These are phyloP conservation scores for Emmelina monodactyla DNA, from an alignment of 2,888 invertebrate species.

Conservation along the genomic window DNA sequence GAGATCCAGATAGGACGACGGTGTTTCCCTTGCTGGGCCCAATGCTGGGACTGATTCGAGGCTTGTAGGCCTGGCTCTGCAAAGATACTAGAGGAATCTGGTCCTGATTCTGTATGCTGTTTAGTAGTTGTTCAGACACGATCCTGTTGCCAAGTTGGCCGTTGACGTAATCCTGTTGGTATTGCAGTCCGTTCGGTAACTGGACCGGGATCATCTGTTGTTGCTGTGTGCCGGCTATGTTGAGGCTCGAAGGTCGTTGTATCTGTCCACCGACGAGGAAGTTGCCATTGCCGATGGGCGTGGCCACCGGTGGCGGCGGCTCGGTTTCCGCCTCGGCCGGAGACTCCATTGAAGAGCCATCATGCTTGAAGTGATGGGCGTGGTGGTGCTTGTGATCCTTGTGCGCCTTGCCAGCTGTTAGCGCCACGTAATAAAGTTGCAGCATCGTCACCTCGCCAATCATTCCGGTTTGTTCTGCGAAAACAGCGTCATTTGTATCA, in stretches of 20 bases:
- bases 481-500: background rate
- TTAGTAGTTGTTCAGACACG: constrained; percentile 64
- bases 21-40: constrained; percentile 30
- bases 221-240: constrained; percentile 43
- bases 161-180: constrained; percentile 67
- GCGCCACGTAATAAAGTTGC: constrained; percentile 80
- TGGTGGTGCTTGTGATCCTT: constrained; percentile 89
- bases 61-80: constrained; percentile 20
- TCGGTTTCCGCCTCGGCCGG: constrained; percentile 67
- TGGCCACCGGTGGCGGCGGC: constrained; percentile 48
- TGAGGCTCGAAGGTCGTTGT: constrained; percentile 64
- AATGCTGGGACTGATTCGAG: constrained; percentile 8
- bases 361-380: constrained; percentile 80
- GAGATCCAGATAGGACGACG: constrained; percentile 43
- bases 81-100: constrained; percentile 23
- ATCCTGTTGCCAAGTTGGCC: constrained; percentile 70
- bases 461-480: constrained; percentile 57
- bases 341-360: constrained; percentile 69
- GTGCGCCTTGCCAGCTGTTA: constrained; percentile 87
- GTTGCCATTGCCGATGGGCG: constrained; percentile 57
- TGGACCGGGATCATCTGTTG: constrained; percentile 55
- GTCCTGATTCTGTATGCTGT: constrained; percentile 29
- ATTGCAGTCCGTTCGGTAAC: constrained; percentile 53
- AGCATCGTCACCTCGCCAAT: constrained; percentile 82
- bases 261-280: constrained; percentile 71